Evolutionary conservation across 1,140 invertebrate genomes (phyloP).

Genomic region (Hermetia illucens): DNA sequence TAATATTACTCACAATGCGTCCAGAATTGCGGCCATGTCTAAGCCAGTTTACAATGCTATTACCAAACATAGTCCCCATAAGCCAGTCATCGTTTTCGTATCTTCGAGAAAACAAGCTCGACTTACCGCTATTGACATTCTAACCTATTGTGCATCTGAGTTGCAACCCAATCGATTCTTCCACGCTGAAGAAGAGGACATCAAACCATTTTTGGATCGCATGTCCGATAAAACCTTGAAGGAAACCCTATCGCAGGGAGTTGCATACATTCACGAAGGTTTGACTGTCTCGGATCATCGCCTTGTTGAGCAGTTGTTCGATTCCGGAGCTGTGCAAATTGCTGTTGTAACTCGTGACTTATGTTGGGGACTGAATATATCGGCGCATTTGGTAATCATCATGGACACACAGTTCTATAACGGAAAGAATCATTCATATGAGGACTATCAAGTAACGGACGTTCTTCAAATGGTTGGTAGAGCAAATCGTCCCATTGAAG

Average conservation of each 20-base stretch:
- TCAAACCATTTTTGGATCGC: conserved; percentile 74
- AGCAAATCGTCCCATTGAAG: conserved; percentile 76
- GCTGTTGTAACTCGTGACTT: conserved; percentile 82
- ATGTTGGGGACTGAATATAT: conserved; percentile 81
- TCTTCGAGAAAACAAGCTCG: conserved; percentile 87
- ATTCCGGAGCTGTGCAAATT: conserved; percentile 86
- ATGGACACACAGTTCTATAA: conserved; percentile 98
- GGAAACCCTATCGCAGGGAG: conserved; percentile 81
- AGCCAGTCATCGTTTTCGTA: conserved; percentile 93
- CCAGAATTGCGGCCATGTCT: conserved; percentile 89
- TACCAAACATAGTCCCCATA: conserved; percentile 69
- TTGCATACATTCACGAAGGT: conserved; percentile 96
- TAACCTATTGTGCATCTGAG: conserved; percentile 87
- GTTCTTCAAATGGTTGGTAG: conserved; percentile 95
- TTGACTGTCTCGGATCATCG: conserved; percentile 67
- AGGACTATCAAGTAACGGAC: conserved; percentile 96
- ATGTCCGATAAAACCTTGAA: conserved; percentile 78
- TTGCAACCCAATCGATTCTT: conserved; percentile 73
- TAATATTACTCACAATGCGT: conserved; percentile 95
- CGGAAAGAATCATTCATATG: conserved; percentile 84
- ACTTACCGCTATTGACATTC: conserved; percentile 85
- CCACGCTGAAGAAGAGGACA: conserved; percentile 72
- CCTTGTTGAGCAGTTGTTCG: conserved; percentile 85
- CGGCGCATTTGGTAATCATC: conserved; percentile 84
- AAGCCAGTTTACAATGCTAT: conserved; percentile 95